Evolutionary conservation across 2,888 invertebrate species (phyloP), one percentile per base, ranked within the genome.

Genomic region (Morpho achilles): DNA sequence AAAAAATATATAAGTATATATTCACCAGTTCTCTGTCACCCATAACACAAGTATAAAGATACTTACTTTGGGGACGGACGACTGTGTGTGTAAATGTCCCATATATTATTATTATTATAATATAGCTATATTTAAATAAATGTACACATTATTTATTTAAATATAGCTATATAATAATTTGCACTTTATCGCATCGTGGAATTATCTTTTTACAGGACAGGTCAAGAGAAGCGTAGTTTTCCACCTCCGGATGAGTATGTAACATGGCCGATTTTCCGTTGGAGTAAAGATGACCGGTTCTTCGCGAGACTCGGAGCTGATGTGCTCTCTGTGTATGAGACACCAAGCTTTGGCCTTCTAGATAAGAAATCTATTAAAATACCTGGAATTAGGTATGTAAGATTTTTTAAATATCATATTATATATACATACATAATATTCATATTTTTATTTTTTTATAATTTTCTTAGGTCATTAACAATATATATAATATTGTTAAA

Each of bases 341-440:
- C 99, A 1, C 98, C 98, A 0, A 97, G 97, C 16, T 99, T 99
- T 82, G 97, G 96, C 62, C 88, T 99, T 57, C 89, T 98, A 7
- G 98, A 99, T 62, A 97, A 98, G 82, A 98, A 98, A 78, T 97
- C 98, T 65, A 95, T 99, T 59, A 98, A 98, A 81, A 95, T 97
- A 48, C 92, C 94, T 7, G 97, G 97, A 46, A 96, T 98, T 71
- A 92, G 90, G 91, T 90, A 71, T 68, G 68, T 58, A 9, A 53
- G n/a, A 9, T 10, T n/a, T 45, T 22, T 22, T 40, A 2, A 39
- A 23, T 45, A 9, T 23, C 2, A n/a, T n/a, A n/a, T n/a, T n/a
- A n/a, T n/a, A n/a, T n/a, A n/a, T n/a, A n/a, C n/a, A n/a, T n/a
- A n/a, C n/a, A n/a, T n/a, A n/a, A n/a, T n/a, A n/a, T n/a, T n/a